Evolutionary conservation across 2,797 vertebrate genomes (phyloP).

Genomic region (Schizopygopsis pylzovi): DNA sequence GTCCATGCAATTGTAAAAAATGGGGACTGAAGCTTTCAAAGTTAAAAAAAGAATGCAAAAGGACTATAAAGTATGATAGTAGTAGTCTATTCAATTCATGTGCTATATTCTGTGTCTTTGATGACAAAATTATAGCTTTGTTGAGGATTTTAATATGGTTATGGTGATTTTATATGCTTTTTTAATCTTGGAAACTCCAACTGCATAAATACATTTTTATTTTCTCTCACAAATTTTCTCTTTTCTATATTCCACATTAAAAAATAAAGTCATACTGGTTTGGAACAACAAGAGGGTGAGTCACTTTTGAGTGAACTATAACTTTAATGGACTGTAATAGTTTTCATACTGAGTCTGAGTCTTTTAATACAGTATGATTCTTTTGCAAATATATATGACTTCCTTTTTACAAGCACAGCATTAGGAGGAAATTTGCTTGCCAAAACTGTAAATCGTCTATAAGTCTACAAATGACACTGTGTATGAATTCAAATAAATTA

Average conservation of each 20-base stretch:
- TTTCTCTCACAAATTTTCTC: background rate
- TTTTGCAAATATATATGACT: background rate
- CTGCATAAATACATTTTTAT: background rate
- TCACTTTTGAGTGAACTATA: background rate
- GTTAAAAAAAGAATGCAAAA: background rate
- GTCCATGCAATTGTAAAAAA: background rate
- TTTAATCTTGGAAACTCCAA: background rate
- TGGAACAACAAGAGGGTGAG: background rate
- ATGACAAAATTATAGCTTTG: background rate
- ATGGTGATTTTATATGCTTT: background rate
- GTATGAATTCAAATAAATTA: background rate
- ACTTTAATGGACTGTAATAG: background rate
- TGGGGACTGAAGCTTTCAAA: background rate
- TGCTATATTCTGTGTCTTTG: background rate
- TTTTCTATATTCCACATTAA: too few species aligned
- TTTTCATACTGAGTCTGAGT: background rate
- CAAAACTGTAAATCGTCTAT: background rate
- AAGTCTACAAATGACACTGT: background rate
- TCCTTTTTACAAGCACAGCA: background rate
- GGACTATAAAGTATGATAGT: background rate
- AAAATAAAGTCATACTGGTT: background rate
- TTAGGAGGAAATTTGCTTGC: background rate
- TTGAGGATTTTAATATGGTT: background rate
- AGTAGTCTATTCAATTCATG: background rate
- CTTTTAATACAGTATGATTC: background rate